Evolutionary conservation across 2,888 invertebrate species (phyloP), one percentile per base, ranked within the genome.

Genomic region (Dysmachus trigonus): DNA sequence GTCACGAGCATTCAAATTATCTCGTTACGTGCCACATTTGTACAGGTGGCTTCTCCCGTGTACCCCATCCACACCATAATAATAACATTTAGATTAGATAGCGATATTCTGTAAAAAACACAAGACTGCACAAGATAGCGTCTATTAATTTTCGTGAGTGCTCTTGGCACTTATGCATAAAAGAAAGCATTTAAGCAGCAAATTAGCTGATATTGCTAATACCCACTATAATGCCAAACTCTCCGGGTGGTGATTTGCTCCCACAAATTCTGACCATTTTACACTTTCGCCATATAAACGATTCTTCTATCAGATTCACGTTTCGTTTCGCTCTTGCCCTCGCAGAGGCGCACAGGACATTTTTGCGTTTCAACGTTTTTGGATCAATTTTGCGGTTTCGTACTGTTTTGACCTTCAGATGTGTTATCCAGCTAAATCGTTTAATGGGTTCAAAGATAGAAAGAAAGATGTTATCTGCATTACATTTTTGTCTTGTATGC

Each of bases 21-120:
- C 81, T 81, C 51, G 81, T 81, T 81, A 81, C 53, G 33, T 81
- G 41, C 38, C 15, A 30, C 81, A 53, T 41, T 73, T 41, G 53
- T 18, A n/a, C 53, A 81, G 81, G 81, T 81, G 81, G 81, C 15
- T 53, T 2, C 27, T 13, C 31, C 22, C 13, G 8, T 22, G n/a
- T 41, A 53, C 53, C 31, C 62, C 51, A 79, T 79, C 79, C 33
- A 53, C 15, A 18, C 81, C 53, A 81, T 81, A 81, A 81, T 81
- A 81, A 81, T 81, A 81, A 81, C 81, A 62, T 81, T 81, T 33
- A 81, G 81, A 81, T 81, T 33, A 81, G 81, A 81, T 81, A 81
- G 62, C 1, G 53, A 81, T 81, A 53, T 51, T 18, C 81, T 53
- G 31, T 81, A 77, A 47, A 79, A 53, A 33, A 53, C 41, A 53